Evolutionary conservation across 2,797 vertebrate genomes (phyloP).

Genomic region (Rhinogobio ventralis): DNA sequence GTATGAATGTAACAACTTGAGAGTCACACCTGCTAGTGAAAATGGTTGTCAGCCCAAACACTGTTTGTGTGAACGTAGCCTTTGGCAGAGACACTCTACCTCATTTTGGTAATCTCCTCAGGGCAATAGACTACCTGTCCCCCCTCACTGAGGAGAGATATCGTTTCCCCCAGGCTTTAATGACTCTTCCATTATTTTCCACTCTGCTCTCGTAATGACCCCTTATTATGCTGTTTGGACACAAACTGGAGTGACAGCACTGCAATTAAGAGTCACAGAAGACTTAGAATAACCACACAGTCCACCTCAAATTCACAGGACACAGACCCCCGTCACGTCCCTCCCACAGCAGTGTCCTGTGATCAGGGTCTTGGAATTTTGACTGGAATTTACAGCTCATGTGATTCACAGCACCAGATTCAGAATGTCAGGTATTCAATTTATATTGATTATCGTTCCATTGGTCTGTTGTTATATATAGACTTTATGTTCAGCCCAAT

Average conservation of each 20-base stretch:
- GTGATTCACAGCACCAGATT: not conserved
- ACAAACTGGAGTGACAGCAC: constrained; percentile 50
- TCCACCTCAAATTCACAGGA: constrained; percentile 23
- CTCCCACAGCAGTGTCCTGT: constrained; percentile 8
- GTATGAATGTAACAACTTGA: not conserved
- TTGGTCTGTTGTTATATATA: not conserved
- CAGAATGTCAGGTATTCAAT: not conserved
- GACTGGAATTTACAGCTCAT: not conserved
- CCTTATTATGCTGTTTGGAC: constrained; percentile 57
- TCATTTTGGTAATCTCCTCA: constrained; percentile 30
- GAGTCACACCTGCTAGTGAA: not conserved
- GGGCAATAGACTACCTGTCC: constrained; percentile 26
- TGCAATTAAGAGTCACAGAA: constrained; percentile 57
- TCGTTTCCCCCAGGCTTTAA: constrained; percentile 29
- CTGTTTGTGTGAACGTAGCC: not conserved
- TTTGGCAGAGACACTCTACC: not conserved
- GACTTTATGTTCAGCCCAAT: not conserved
- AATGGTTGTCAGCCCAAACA: not conserved
- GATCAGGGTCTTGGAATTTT: not conserved
- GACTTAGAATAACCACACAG: constrained; percentile 42
- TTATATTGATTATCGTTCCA: not conserved
- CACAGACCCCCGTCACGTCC: constrained; percentile 14
- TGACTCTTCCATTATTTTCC: constrained; percentile 40
- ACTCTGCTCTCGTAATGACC: constrained; percentile 55
- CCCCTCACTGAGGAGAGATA: constrained; percentile 27